A percentile compares a stretch with the other conserved stretches of the same genome.
These are phyloP conservation scores for Eudorcas thomsonii DNA, from an alignment of 2,113 vertebrate species.

Conservation along the genomic window DNA sequence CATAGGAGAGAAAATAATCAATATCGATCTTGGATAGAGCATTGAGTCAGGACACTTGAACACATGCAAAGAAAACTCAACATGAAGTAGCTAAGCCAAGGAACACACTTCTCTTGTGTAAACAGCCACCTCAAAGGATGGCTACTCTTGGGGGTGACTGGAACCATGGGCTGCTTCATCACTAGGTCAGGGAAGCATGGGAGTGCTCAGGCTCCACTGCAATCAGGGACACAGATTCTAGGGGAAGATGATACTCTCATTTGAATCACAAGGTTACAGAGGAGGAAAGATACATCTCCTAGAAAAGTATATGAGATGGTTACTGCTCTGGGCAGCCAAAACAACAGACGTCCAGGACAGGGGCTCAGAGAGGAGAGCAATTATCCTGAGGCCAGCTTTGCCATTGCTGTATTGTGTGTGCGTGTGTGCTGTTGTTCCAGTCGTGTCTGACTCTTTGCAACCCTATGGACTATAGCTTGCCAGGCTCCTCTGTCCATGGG, in stretches of 20 bases:
- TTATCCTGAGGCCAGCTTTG: slow-evolving; percentile 40
- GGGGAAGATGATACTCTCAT: not conserved
- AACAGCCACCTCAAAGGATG: not conserved
- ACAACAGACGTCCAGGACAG: slow-evolving; percentile 49
- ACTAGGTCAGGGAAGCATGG: not conserved
- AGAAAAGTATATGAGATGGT: rapidly evolving
- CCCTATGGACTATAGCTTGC: rapidly evolving
- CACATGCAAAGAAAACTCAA: not conserved
- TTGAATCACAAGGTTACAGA: not conserved
- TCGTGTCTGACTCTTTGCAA: not conserved
- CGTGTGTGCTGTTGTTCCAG: not conserved
- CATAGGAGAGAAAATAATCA: not conserved
- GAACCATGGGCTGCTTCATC: not conserved
- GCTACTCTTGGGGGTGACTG: not conserved
- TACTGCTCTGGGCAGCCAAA: not conserved
- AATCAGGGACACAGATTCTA: not conserved
- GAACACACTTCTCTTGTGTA: not conserved
- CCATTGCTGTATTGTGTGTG: not conserved
- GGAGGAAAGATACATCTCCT: not conserved
- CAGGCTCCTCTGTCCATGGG: not conserved
- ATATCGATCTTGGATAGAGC: rapidly evolving
- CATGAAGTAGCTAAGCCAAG: not conserved
- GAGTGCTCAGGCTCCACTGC: not conserved
- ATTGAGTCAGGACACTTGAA: not conserved
- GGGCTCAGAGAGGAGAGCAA: slow-evolving; percentile 53